Percentiles rank a stretch among this genome's conserved stretches.
Evolutionary conservation across 2,888 invertebrate genomes (phyloP).

Genomic region (Hipparchia sbordonii): DNA sequence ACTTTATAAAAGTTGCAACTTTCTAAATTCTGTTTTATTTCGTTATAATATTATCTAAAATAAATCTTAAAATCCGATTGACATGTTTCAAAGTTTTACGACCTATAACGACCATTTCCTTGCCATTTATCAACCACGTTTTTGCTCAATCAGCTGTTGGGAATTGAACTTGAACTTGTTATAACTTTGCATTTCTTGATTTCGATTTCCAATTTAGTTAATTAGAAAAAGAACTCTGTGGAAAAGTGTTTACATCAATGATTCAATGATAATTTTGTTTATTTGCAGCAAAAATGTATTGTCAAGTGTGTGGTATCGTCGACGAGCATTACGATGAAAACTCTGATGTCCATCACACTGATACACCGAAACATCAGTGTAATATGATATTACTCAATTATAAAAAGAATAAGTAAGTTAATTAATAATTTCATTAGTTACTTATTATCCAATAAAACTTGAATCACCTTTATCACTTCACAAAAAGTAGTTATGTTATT

Average conservation of each 20-base stretch:
- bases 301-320: slow-evolving; percentile 58
- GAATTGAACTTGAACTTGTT: neutral
- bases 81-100: neutral
- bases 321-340: slow-evolving; percentile 58
- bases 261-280: neutral
- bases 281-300: slow-evolving; percentile 46
- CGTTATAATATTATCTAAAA: neutral
- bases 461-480: neutral
- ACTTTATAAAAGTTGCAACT: neutral
- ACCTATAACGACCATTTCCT: neutral
- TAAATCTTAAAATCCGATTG: neutral
- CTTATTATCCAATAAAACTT: neutral
- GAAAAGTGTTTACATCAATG: neutral
- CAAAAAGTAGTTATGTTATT: no score
- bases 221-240: neutral
- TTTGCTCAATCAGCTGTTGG: neutral
- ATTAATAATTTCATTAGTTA: neutral
- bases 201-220: neutral
- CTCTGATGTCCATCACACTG: slow-evolving; percentile 46
- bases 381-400: slow-evolving; percentile 57
- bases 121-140: neutral
- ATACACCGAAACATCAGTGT: slow-evolving; percentile 55
- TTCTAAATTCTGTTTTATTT: neutral
- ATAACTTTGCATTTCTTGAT: neutral
- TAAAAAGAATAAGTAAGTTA: slow-evolving; percentile 56